Percentiles rank a stretch among this genome's conserved stretches.
These are phyloP conservation scores for Poecilia wingei DNA, from an alignment of 2,797 vertebrate genomes.

Conservation along the genomic window DNA sequence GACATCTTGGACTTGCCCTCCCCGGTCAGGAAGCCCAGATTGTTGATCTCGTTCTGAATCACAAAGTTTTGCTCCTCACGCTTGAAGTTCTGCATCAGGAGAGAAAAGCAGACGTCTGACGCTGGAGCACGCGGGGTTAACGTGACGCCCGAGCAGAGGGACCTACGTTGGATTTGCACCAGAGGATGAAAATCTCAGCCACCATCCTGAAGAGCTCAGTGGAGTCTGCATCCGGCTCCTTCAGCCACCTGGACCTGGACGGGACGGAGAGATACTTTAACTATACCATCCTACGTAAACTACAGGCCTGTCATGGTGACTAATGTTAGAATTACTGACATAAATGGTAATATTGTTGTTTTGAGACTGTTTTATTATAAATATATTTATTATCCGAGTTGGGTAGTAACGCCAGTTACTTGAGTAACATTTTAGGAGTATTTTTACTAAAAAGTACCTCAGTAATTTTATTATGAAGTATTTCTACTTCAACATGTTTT, in stretches of 20 bases:
- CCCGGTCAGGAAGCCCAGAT: conserved; percentile 95
- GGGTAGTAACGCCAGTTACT: no score
- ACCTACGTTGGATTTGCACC: conserved; percentile 98
- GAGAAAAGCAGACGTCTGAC: background rate
- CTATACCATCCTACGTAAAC: background rate
- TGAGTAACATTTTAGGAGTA: no score
- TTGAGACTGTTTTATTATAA: no score
- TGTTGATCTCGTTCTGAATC: conserved; percentile 99
- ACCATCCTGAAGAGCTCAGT: conserved; percentile 98
- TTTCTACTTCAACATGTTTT: no score
- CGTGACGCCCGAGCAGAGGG: background rate
- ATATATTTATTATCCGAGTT: no score
- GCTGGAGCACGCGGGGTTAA: background rate
- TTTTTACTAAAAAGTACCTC: no score
- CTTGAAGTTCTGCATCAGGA: conserved; percentile 91
- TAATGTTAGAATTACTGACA: no score
- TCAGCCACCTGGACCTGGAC: conserved; percentile 93
- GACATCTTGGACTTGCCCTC: conserved; percentile 96
- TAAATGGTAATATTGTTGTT: no score
- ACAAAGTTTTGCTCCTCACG: conserved; percentile 99
- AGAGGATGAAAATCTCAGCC: conserved; percentile 97
- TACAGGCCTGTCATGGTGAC: background rate
- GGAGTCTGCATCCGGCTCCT: conserved; percentile 89
- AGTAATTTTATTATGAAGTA: no score
- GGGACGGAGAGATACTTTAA: background rate